phyloP scores from a whole-genome alignment of 1,140 invertebrate species.

The Sweltsa coloradensis region DNA sequence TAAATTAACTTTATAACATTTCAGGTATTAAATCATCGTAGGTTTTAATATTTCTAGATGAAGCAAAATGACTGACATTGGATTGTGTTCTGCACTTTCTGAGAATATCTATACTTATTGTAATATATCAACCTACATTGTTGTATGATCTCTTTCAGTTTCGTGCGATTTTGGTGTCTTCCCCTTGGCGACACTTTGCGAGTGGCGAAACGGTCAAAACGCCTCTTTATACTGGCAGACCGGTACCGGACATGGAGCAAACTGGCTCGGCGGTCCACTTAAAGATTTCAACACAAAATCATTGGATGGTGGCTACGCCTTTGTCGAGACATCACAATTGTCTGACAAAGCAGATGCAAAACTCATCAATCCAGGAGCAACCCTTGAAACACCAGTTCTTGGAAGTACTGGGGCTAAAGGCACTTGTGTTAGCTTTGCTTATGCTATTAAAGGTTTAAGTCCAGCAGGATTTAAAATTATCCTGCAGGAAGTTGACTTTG shows the following conservation, averaged over 20 bases:
- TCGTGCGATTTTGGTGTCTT: not conserved
- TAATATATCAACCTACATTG: too few relatives aligned
- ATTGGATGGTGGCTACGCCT: not conserved
- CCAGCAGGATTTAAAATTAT: too few relatives aligned
- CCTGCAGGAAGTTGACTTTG: too few relatives aligned
- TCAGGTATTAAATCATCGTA: too few relatives aligned
- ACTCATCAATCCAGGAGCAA: not conserved
- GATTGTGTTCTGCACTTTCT: too few relatives aligned
- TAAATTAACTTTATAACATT: too few relatives aligned
- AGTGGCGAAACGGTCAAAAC: not conserved
- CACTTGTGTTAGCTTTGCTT: not conserved
- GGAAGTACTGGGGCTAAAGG: not conserved
- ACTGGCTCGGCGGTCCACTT: slow-evolving; percentile 1
- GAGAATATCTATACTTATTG: too few relatives aligned
- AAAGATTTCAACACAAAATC: not conserved
- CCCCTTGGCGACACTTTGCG: not conserved
- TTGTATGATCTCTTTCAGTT: too few relatives aligned
- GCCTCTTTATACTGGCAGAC: not conserved
- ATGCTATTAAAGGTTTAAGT: too few relatives aligned
- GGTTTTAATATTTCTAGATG: too few relatives aligned
- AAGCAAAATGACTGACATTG: too few relatives aligned
- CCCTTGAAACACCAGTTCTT: not conserved
- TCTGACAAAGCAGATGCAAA: too few relatives aligned
- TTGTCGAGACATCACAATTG: slow-evolving; percentile 3
- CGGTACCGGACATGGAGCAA: not conserved